Base-by-base conservation (phyloP, 92 coral and sea anemone species). In the Zoanthus sansibaricus region DNA sequence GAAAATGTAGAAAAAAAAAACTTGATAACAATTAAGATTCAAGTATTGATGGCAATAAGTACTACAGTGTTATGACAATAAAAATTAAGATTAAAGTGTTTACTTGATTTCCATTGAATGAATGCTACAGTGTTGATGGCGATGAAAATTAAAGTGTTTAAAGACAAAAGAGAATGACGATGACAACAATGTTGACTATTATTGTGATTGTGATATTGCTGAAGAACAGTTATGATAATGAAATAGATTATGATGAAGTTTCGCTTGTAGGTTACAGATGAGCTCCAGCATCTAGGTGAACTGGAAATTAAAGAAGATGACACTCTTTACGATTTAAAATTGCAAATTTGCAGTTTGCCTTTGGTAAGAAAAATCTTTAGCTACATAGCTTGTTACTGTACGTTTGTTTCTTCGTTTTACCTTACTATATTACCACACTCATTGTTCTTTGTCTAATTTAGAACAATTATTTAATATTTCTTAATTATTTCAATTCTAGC, bases 281-380 rank as follows among this genome's bases (percentile, higher is more conserved):
- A 75, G 21, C 5, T 78, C 75, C 55, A 15, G 20, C 32, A 7
- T 16, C 31, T 92, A 4, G 95, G 86, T 13, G 95, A 94, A 54
- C 74, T 94, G 3, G 98, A 94, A 82, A 91, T 94, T 47, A 91
- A 94, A 30, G 86, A 90, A 61, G 95, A 94, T 13, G 87, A 80
- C 64, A 72, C 90, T 31, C 86, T 94, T 77, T 76, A 75, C 47
- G 91, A 92, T 74, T 90, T 94, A 37, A 94, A 92, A 89, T 52
- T 72, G 51, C 92, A 92, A 72, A 91, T 94, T 45, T 76, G 89
- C 66, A 78, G 45, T n/a, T 58, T 89, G 45, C 86, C 92, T 25
- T 10, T 9, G 64, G 79, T 75, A 44, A 75, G 79, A 48, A 45
- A 48, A 9, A 75, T 8, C 55, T 18, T 66, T 66, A 66, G 71